Conservation (phyloP, 2,888 invertebrate genomes). For the Ophion costatus region DNA sequence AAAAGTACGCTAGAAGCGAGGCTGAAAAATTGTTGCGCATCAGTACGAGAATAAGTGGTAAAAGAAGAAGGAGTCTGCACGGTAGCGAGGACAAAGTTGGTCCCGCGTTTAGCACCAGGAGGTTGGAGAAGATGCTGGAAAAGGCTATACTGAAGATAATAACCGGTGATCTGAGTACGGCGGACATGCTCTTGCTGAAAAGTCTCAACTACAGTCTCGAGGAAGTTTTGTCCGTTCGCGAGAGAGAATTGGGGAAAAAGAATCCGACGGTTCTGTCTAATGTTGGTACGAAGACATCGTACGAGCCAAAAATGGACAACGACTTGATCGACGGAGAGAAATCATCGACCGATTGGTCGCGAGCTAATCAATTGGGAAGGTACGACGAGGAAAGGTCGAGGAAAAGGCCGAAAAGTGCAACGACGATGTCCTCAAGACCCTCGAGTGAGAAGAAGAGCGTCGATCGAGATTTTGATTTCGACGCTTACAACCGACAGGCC, state of each 20-base stretch:
- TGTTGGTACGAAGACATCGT: neutral
- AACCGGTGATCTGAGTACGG: conserved; percentile 78
- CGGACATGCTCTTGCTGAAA: conserved; percentile 78
- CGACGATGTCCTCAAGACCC: neutral
- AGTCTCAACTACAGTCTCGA: conserved; percentile 80
- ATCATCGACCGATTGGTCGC: conserved; percentile 31
- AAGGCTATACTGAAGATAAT: conserved; percentile 81
- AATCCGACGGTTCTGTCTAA: conserved; percentile 38
- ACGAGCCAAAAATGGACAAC: conserved; percentile 41
- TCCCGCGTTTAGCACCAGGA: conserved; percentile 74
- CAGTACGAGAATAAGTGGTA: conserved; percentile 47
- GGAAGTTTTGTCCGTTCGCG: conserved; percentile 78
- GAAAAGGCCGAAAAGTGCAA: neutral
- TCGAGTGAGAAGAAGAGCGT: conserved; percentile 28
- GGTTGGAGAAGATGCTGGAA: conserved; percentile 80
- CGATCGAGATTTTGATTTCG: conserved; percentile 68
- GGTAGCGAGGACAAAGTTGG: conserved; percentile 56
- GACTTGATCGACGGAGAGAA: conserved; percentile 6
- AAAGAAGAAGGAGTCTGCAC: conserved; percentile 43
- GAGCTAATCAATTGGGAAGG: conserved; percentile 10
- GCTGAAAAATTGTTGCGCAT: conserved; percentile 56
- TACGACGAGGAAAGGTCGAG: conserved; percentile 22
- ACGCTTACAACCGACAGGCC: conserved; percentile 79
- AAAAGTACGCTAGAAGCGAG: conserved; percentile 38
- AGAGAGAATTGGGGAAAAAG: conserved; percentile 74